Evolutionary conservation across 2,113 vertebrate species (phyloP).

Genomic region (Crotophaga sulcirostris): DNA sequence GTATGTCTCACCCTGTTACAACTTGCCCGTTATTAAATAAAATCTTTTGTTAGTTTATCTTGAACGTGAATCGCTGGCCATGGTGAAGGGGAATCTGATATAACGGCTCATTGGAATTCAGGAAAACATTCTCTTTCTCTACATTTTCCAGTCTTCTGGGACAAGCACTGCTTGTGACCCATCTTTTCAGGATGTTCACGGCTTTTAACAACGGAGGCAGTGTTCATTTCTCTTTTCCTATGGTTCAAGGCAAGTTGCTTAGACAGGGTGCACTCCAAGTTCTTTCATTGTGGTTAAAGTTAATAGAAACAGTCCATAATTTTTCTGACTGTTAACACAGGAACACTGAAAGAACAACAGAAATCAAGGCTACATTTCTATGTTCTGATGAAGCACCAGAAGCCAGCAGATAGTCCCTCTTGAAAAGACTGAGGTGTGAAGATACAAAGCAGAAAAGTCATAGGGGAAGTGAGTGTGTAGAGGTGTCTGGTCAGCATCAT

Average conservation of each 20-base stretch:
- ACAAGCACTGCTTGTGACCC: not conserved
- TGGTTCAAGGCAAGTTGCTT: not conserved
- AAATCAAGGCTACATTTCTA: not conserved
- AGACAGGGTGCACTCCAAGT: not conserved
- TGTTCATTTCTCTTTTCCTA: not conserved
- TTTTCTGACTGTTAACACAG: not conserved
- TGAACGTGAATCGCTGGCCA: not conserved
- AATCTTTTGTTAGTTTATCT: constrained; percentile 34
- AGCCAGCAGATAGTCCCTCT: not conserved
- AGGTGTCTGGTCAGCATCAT: rapidly evolving
- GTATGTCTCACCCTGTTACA: constrained; percentile 15
- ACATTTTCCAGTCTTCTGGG: not conserved
- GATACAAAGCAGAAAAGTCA: not conserved
- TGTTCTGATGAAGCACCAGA: not conserved
- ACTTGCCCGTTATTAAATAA: constrained; percentile 22
- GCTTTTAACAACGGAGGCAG: not conserved
- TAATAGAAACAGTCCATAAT: not conserved
- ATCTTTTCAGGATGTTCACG: not conserved
- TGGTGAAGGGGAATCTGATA: not conserved
- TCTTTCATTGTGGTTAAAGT: not conserved
- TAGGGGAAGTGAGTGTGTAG: not conserved
- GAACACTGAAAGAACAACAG: not conserved
- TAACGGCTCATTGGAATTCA: not conserved
- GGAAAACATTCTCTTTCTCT: not conserved
- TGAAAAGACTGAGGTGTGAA: not conserved